Conservation (phyloP, 1,140 invertebrate genomes). For the Drosophila repletoides region DNA sequence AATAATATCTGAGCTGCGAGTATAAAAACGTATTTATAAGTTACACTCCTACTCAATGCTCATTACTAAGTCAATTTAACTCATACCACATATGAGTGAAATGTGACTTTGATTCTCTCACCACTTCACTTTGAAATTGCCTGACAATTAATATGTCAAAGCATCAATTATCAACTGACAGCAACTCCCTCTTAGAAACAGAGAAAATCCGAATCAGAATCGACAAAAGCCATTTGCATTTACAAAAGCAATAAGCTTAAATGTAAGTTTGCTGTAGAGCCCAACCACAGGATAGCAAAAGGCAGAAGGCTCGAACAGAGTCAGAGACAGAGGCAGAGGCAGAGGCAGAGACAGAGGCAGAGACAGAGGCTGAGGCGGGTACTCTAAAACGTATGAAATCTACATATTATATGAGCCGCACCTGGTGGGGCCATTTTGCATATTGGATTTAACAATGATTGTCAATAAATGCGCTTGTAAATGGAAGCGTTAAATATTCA, state of each 20-base stretch:
- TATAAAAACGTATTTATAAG: too few species aligned
- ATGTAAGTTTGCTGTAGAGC: conserved; percentile 50
- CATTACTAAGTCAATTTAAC: conserved; percentile 11
- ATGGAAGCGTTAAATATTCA: conserved; percentile 68
- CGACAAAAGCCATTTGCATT: conserved; percentile 57
- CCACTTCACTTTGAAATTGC: conserved; percentile 37
- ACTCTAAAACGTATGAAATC: too few species aligned
- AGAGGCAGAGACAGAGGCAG: too few species aligned
- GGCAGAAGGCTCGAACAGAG: too few species aligned
- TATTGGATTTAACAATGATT: conserved; percentile 58
- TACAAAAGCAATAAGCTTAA: conserved; percentile 51
- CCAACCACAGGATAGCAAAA: too few species aligned
- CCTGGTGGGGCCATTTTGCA: conserved; percentile 14
- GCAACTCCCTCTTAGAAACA: background rate
- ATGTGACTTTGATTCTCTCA: conserved; percentile 9
- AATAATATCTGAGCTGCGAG: too few species aligned
- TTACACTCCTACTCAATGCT: background rate
- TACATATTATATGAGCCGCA: background rate
- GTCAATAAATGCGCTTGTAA: conserved; percentile 53
- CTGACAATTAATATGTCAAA: conserved; percentile 76
- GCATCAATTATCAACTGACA: conserved; percentile 71
- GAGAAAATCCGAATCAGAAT: background rate
- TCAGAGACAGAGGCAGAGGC: too few species aligned
- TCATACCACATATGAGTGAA: background rate
- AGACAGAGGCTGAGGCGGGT: too few species aligned